phyloP scores from a whole-genome alignment of 1,140 invertebrate species.

The Propsilocerus akamusi region DNA sequence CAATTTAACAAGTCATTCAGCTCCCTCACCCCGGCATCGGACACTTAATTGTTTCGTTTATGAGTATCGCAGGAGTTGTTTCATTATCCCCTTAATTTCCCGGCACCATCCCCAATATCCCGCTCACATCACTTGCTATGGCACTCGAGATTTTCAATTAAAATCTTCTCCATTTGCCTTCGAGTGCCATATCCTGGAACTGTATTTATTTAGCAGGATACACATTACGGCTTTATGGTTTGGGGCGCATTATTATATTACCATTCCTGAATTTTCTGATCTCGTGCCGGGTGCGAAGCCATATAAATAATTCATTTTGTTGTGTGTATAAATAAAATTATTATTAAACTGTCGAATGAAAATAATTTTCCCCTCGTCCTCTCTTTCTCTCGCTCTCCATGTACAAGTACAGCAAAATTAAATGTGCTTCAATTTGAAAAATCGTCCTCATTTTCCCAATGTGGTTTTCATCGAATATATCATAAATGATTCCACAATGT shows the following conservation, averaged over 20 bases:
- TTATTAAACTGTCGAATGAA: background rate
- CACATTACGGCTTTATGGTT: background rate
- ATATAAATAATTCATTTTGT: slow-evolving; percentile 1
- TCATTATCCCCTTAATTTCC: background rate
- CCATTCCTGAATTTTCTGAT: background rate
- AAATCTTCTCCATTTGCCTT: background rate
- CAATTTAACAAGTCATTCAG: too few relatives aligned
- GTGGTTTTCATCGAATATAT: too few relatives aligned
- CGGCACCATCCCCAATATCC: too few relatives aligned
- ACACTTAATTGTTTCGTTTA: background rate
- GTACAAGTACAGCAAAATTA: background rate
- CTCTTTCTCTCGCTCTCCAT: background rate
- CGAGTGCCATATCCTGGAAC: background rate
- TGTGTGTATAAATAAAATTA: background rate
- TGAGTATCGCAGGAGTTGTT: background rate
- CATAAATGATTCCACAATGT: too few relatives aligned
- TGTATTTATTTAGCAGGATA: background rate
- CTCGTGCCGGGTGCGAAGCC: too few relatives aligned
- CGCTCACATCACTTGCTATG: too few relatives aligned
- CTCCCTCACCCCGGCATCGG: too few relatives aligned
- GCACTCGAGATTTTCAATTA: slow-evolving; percentile 1
- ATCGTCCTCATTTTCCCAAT: too few relatives aligned
- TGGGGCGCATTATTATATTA: background rate
- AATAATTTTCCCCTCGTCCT: background rate
- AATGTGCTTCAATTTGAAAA: background rate